Conservation (phyloP, 1,140 invertebrate genomes). For the Ooceraea biroi region DNA sequence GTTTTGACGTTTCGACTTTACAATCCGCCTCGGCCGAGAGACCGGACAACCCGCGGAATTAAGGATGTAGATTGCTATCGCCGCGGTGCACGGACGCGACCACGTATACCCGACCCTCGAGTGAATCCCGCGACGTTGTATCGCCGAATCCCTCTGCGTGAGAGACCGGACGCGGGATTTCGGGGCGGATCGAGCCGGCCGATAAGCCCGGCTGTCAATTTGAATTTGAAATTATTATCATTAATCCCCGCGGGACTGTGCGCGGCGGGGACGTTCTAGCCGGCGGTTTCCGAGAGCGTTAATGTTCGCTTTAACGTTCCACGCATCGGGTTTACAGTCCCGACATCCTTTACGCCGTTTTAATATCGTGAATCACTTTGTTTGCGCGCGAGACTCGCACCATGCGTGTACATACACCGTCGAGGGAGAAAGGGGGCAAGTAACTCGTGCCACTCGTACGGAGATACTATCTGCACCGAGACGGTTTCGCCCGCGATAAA, state of each 20-base stretch:
- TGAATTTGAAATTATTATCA: conserved; percentile 67
- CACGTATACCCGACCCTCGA: conserved; percentile 43
- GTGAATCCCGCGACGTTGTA: conserved; percentile 59
- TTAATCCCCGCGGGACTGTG: conserved; percentile 50
- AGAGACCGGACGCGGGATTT: conserved; percentile 48
- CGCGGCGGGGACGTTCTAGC: conserved; percentile 35
- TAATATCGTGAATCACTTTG: conserved; percentile 58
- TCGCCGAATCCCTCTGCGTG: conserved; percentile 59
- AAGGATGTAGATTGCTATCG: conserved; percentile 80
- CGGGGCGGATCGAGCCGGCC: conserved; percentile 28
- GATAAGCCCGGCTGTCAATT: conserved; percentile 66
- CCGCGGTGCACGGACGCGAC: conserved; percentile 36
- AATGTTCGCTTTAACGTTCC: conserved; percentile 43
- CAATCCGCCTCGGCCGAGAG: conserved; percentile 68
- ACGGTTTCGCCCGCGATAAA: neutral
- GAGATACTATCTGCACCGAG: neutral
- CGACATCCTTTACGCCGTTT: conserved; percentile 39
- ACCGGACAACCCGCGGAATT: conserved; percentile 76
- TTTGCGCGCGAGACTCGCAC: conserved; percentile 24
- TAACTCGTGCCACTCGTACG: conserved; percentile 17
- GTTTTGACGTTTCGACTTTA: conserved; percentile 78
- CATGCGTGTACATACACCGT: neutral
- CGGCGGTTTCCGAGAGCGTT: conserved; percentile 15
- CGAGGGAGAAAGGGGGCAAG: neutral
- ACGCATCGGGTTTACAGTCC: conserved; percentile 17